A percentile compares a stretch with the other conserved stretches of the same genome.
These are phyloP conservation scores for Spinus pinus DNA, from an alignment of 2,797 vertebrate genomes.

Conservation along the genomic window DNA sequence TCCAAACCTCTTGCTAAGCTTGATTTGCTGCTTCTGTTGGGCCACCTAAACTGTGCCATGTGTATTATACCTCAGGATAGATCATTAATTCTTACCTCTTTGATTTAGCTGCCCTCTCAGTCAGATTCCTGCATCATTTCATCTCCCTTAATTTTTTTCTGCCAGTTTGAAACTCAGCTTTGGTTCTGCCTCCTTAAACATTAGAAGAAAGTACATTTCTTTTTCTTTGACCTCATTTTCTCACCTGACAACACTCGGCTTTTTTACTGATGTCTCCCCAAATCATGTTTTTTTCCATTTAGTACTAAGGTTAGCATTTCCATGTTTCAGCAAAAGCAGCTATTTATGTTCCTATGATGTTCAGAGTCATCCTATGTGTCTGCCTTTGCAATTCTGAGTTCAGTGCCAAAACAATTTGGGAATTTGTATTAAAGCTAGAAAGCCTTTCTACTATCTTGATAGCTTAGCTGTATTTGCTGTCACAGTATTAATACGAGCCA, in stretches of 20 bases:
- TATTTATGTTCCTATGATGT: constrained; percentile 27
- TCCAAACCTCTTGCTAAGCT: constrained; percentile 1
- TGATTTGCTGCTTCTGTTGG: constrained; percentile 45
- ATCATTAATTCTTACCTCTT: constrained; percentile 55
- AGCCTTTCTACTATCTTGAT: constrained; percentile 43
- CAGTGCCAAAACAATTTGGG: constrained; percentile 55
- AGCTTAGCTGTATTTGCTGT: constrained; percentile 50
- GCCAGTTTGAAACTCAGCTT: constrained; percentile 53
- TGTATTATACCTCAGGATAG: constrained; percentile 32
- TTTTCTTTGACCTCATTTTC: constrained; percentile 59
- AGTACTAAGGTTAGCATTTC: constrained; percentile 21
- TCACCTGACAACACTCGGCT: constrained; percentile 40
- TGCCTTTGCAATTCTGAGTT: constrained; percentile 29
- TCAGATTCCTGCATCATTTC: constrained; percentile 50
- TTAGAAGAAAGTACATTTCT: constrained; percentile 43
- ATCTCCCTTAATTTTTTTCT: constrained; percentile 32
- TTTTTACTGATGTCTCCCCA: constrained; percentile 38
- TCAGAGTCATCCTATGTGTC: not conserved
- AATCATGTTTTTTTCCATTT: constrained; percentile 39
- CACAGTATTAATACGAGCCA: not conserved
- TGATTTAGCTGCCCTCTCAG: constrained; percentile 50
- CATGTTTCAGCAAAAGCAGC: constrained; percentile 4
- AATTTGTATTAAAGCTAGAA: constrained; percentile 50
- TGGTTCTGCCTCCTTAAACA: constrained; percentile 59
- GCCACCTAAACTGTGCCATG: constrained; percentile 17